These are phyloP conservation scores for Thymallus thymallus DNA, from an alignment of 2,113 vertebrate species.

Conservation along the genomic window DNA sequence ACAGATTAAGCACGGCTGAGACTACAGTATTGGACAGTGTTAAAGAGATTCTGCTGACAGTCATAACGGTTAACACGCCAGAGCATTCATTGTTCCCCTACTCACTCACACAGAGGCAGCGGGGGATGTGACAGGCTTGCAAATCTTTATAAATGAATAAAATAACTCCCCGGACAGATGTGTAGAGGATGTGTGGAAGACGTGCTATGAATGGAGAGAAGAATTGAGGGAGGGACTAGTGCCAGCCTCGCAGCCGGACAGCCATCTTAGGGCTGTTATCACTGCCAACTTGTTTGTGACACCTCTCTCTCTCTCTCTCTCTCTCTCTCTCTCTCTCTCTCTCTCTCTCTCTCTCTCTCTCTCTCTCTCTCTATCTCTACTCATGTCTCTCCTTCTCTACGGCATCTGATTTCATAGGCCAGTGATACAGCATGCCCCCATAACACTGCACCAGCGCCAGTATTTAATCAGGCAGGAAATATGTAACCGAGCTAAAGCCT, in stretches of 20 bases:
- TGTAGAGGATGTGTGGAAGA: slow-evolving; percentile 32
- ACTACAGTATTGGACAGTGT: slow-evolving; percentile 17
- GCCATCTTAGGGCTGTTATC: slow-evolving; percentile 31
- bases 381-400: slow-evolving; percentile 21
- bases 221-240: slow-evolving; percentile 20
- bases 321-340: slow-evolving; percentile 12
- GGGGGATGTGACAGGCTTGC: slow-evolving; percentile 62
- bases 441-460: slow-evolving; percentile 52
- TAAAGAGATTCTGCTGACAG: slow-evolving; percentile 33
- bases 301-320: not conserved
- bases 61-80: slow-evolving; percentile 25
- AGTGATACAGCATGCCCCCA: slow-evolving; percentile 47
- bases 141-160: slow-evolving; percentile 64
- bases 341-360: not conserved
- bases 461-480: slow-evolving; percentile 66
- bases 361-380: not conserved
- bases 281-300: slow-evolving; percentile 1
- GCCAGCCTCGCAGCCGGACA: slow-evolving; percentile 19
- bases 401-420: slow-evolving; percentile 54
- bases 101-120: slow-evolving; percentile 36
- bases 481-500: slow-evolving; percentile 52
- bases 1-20: slow-evolving; percentile 20
- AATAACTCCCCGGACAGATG: slow-evolving; percentile 53
- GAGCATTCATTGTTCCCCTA: not conserved
- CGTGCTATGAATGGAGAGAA: slow-evolving; percentile 47